A percentile compares a stretch with the other conserved stretches of the same genome.
Evolutionary conservation across 2,113 vertebrate genomes (phyloP).

Genomic region (Potamarius usumacintae): DNA sequence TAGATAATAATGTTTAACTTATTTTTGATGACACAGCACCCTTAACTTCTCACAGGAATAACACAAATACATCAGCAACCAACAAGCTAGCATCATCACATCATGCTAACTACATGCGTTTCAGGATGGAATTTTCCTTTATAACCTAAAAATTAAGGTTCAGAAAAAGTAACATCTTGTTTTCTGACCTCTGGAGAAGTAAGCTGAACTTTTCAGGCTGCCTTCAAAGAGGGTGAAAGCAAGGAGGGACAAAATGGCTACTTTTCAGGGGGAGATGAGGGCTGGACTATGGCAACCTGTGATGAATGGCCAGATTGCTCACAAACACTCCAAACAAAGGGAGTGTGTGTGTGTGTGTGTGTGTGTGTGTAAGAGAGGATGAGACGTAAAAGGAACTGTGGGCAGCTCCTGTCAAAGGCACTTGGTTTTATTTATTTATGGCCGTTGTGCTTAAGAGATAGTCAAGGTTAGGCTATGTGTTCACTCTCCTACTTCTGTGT

Average conservation of each 20-base stretch:
- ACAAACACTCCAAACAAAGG: slow-evolving; percentile 65
- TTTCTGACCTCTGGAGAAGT: slow-evolving; percentile 66
- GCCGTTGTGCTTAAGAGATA: slow-evolving; percentile 75
- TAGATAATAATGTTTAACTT: not conserved
- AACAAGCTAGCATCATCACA: not conserved
- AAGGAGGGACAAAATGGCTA: slow-evolving; percentile 71
- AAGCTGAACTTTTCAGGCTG: slow-evolving; percentile 67
- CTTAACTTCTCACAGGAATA: not conserved
- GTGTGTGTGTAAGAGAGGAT: slow-evolving; percentile 37
- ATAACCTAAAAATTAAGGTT: slow-evolving; percentile 54
- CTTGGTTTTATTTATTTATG: slow-evolving; percentile 79
- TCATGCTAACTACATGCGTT: not conserved
- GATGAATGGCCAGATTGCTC: slow-evolving; percentile 71
- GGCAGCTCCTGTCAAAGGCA: slow-evolving; percentile 72
- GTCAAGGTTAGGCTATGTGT: slow-evolving; percentile 75
- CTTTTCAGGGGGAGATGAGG: slow-evolving; percentile 57
- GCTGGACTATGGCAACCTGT: slow-evolving; percentile 67
- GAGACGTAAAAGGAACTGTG: slow-evolving; percentile 54
- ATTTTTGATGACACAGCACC: not conserved
- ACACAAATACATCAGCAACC: not conserved
- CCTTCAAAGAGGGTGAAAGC: slow-evolving; percentile 67
- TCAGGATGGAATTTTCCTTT: not conserved
- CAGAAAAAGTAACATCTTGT: slow-evolving; percentile 67
- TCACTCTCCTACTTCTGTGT: slow-evolving; percentile 68
- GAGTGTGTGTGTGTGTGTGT: slow-evolving; percentile 38